phyloP scores from a whole-genome alignment of 92 coral and sea anemone genomes.

The Porites lobata region DNA sequence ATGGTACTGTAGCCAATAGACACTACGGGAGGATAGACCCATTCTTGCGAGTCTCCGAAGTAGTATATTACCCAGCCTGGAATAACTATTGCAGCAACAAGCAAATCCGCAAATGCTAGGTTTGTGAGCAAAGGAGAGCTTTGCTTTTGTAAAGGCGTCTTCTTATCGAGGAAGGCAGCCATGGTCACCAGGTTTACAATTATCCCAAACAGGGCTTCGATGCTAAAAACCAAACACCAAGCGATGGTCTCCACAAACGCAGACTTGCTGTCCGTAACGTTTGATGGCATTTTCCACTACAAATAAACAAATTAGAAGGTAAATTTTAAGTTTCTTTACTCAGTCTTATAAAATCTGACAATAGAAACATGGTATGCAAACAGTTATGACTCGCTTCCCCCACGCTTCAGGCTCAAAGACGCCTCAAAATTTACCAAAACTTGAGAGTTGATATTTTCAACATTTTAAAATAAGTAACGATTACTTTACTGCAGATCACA shows the following conservation, averaged over 20 bases:
- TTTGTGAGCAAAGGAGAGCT: conserved; percentile 25
- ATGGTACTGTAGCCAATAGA: not conserved
- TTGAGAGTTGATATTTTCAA: no score
- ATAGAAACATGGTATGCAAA: no score
- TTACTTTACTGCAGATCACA: no score
- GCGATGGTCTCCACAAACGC: conserved; percentile 3
- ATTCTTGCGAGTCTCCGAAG: not conserved
- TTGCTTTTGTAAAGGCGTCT: conserved; percentile 4
- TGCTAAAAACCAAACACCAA: conserved; percentile 34
- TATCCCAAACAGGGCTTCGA: conserved; percentile 20
- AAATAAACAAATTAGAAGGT: not conserved
- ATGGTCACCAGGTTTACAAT: conserved; percentile 1
- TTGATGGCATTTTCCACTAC: conserved; percentile 25
- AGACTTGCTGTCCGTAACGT: not conserved
- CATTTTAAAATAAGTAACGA: no score
- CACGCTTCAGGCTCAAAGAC: no score
- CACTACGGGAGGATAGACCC: not conserved
- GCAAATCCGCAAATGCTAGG: conserved; percentile 32
- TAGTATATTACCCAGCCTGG: conserved; percentile 35
- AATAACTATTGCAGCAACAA: conserved; percentile 2
- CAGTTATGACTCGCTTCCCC: no score
- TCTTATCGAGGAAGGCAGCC: not conserved
- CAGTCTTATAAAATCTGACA: not conserved
- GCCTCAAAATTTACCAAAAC: no score
- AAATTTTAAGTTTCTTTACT: not conserved